Conservation (phyloP, 2,888 invertebrate genomes). For the Eurois occulta region DNA sequence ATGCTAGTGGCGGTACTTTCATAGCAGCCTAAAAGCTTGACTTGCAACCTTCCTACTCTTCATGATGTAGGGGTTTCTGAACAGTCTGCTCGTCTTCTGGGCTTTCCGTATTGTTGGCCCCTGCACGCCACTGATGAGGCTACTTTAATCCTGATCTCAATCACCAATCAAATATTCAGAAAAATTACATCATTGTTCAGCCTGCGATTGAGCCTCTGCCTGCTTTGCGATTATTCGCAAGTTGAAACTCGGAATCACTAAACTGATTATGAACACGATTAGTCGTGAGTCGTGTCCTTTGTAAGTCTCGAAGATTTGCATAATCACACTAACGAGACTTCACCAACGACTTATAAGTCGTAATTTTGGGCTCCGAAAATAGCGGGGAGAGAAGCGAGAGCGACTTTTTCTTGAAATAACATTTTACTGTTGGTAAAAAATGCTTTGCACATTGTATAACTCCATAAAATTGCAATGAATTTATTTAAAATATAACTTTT, state of each 20-base stretch:
- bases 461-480: neutral
- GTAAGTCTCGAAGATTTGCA: constrained; percentile 73
- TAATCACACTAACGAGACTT: constrained; percentile 72
- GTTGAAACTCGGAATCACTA: constrained; percentile 60
- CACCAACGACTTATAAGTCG: constrained; percentile 59
- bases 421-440: neutral
- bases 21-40: too few relatives aligned
- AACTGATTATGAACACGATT: constrained; percentile 77
- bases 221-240: constrained; percentile 55
- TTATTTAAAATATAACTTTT: neutral
- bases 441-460: neutral
- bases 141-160: constrained; percentile 3
- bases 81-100: too few relatives aligned
- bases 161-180: constrained; percentile 33
- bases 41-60: too few relatives aligned
- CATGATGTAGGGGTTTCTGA: too few relatives aligned
- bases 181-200: constrained; percentile 24
- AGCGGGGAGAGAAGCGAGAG: constrained; percentile 12
- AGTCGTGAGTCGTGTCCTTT: constrained; percentile 74
- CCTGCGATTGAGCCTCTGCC: constrained; percentile 22
- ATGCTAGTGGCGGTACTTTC: too few relatives aligned
- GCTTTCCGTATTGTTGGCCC: too few relatives aligned
- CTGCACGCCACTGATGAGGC: neutral
- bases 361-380: constrained; percentile 37
- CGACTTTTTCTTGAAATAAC: neutral